A percentile compares a stretch with the other conserved stretches of the same genome.
phyloP scores from a whole-genome alignment of 2,113 vertebrate genomes.

The Gobiocypris rarus region DNA sequence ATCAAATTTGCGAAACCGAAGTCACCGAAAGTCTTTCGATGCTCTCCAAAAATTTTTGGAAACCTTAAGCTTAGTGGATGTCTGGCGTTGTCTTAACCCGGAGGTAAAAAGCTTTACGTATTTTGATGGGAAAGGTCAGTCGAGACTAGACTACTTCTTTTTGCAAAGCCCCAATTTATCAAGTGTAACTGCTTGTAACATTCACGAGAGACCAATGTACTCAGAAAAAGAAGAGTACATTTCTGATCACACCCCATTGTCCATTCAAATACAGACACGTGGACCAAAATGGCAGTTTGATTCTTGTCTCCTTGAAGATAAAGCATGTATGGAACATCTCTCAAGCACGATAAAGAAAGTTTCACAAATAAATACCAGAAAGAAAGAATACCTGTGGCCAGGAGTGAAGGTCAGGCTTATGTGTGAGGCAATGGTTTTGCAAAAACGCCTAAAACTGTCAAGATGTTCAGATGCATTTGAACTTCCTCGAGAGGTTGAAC shows the following conservation, averaged over 20 bases:
- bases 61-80: constrained; percentile 40
- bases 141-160: constrained; percentile 55
- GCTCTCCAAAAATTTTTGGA: constrained; percentile 20
- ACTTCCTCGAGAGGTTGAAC: neutral
- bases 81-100: constrained; percentile 45
- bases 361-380: constrained; percentile 13
- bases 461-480: neutral
- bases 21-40: constrained; percentile 20
- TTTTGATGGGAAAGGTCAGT: constrained; percentile 48
- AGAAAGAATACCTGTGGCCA: constrained; percentile 42
- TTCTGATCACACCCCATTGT: constrained; percentile 52
- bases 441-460: neutral
- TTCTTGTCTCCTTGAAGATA: constrained; percentile 25
- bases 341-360: constrained; percentile 37
- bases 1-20: constrained; percentile 34
- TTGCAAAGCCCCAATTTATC: constrained; percentile 27
- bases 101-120: constrained; percentile 51
- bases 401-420: constrained; percentile 41
- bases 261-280: constrained; percentile 43
- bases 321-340: constrained; percentile 6
- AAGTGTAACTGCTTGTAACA: constrained; percentile 33
- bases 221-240: constrained; percentile 34
- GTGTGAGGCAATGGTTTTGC: constrained; percentile 27
- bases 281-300: constrained; percentile 25
- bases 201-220: constrained; percentile 35